Evolutionary conservation across 1,140 invertebrate species (phyloP), one percentile per base, ranked within the genome.

Genomic region (Penaeus chinensis): DNA sequence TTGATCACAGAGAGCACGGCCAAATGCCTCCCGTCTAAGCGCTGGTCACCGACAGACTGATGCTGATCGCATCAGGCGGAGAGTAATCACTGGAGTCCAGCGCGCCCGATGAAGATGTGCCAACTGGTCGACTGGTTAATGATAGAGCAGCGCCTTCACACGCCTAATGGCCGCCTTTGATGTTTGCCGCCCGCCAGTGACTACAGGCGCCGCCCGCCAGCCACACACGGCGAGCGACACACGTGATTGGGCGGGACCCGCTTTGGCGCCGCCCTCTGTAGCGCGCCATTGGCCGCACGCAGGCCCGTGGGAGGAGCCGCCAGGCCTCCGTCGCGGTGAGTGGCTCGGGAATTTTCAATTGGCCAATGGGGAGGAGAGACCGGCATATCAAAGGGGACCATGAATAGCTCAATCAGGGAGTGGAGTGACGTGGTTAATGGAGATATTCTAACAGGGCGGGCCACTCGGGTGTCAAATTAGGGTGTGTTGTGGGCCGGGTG

Each of bases 111-210:
- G 89, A 90, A 90, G 89, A 90, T 90, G 89, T 90, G 89, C 89
- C 89, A 90, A 90, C 85, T 90, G 89, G 87, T 90, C 84, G 87
- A 90, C 85, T 90, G 86, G 87, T 88, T 90, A 90, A 90, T 90
- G 89, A 90, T 77, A 88, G 89, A 90, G 87, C 82, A 84, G 84
- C 69, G 84, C 83, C 84, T 90, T 90, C 89, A 88, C 89, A 89
- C 84, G 88, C 87, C 88, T 90, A 90, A 90, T 90, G 89, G 89
- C 88, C 87, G 84, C 87, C 89, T 90, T 90, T 90, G 87, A 90
- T 87, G 77, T 90, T 87, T 87, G 87, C 89, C 89, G 89, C 87
- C 86, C 84, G 82, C 84, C 84, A 87, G 87, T 87, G 74, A 89
- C 81, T 87, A 82, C 87, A 82, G 77, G 77, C 87, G 81, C 83